phyloP scores from a whole-genome alignment of 2,888 invertebrate species.

The Rotaria macrura region DNA sequence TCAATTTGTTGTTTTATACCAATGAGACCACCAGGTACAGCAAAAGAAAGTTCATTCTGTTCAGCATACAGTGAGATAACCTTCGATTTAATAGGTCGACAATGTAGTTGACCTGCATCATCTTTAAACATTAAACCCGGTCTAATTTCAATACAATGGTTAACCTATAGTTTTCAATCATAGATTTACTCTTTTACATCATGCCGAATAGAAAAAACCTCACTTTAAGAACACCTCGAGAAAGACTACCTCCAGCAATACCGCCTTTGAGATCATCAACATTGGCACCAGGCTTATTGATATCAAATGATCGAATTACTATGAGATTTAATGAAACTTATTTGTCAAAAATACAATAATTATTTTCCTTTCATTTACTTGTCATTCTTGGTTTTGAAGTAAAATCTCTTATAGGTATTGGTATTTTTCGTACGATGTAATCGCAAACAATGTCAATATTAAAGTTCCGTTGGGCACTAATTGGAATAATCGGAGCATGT shows the following conservation, averaged over 20 bases:
- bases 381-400: slow-evolving; percentile 85
- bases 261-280: slow-evolving; percentile 94
- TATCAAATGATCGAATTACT: slow-evolving; percentile 77
- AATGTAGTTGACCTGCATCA: slow-evolving; percentile 82
- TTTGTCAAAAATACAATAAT: not conserved
- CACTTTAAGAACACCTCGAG: slow-evolving; percentile 69
- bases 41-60: slow-evolving; percentile 90
- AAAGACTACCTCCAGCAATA: slow-evolving; percentile 93
- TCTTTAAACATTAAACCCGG: slow-evolving; percentile 95
- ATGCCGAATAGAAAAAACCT: not conserved
- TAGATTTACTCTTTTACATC: not conserved
- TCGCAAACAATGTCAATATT: slow-evolving; percentile 98
- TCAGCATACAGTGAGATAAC: slow-evolving; percentile 94
- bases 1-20: slow-evolving; percentile 56
- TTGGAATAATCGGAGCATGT: slow-evolving; percentile 92
- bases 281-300: slow-evolving; percentile 98
- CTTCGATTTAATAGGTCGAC: slow-evolving; percentile 85
- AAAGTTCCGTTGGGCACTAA: slow-evolving; percentile 95
- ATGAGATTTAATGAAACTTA: slow-evolving; percentile 20
- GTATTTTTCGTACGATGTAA: slow-evolving; percentile 94
- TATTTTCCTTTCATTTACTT: slow-evolving; percentile 38
- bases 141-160: slow-evolving; percentile 95
- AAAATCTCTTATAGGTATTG: slow-evolving; percentile 86
- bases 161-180: slow-evolving; percentile 55
- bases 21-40: slow-evolving; percentile 94